Evolutionary conservation across 2,888 invertebrate genomes (phyloP), one percentile per base, ranked within the genome.

Genomic region (Galeopsomyia nigrocyanea): DNA sequence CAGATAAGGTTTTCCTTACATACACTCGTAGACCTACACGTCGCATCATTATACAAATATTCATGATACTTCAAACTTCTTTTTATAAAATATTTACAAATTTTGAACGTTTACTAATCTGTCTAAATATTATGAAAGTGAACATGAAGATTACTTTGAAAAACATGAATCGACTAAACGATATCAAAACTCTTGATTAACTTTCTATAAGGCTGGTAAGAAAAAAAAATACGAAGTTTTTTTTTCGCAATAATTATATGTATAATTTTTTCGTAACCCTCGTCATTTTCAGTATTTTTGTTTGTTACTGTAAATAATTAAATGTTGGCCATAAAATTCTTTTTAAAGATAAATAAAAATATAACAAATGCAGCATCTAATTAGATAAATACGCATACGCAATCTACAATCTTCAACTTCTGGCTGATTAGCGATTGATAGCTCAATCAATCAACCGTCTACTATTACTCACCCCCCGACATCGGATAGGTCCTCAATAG

Each of bases 391-490:
- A 73, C 68, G 62, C 50, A 14, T 53, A 51, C 13, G 47, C 57
- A 31, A 55, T 66, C 56, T 19, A 57, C 16, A 57, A 57, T 56
- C 69, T 70, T 73, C 72, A 68, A 75, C 57, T 67, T 72, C 69
- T 67, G 74, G 70, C 68, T 77, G 75, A 76, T 76, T 74, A 73
- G 65, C 71, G 70, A 75, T 73, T 63, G 74, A 76, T 60, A 70
- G 60, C 72, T 73, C 47, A 58, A 71, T 71, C 47, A 53, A 71
- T 71, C 75, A 74, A 69, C 46, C 71, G 51, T 82, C 80, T 82
- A 81, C 80, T 75, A 73, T 78, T 84, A 89, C 90, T 89, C 88
- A 90, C 89, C 90, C 89, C 81, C 89, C 89, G 79, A 88, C 87
- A 78, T 89, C 89, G 74, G 87, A 84, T 67, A 86, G 81, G 77